Evolutionary conservation across 2,888 invertebrate species (phyloP), one percentile per base, ranked within the genome.

Genomic region (Uropetala carovei): DNA sequence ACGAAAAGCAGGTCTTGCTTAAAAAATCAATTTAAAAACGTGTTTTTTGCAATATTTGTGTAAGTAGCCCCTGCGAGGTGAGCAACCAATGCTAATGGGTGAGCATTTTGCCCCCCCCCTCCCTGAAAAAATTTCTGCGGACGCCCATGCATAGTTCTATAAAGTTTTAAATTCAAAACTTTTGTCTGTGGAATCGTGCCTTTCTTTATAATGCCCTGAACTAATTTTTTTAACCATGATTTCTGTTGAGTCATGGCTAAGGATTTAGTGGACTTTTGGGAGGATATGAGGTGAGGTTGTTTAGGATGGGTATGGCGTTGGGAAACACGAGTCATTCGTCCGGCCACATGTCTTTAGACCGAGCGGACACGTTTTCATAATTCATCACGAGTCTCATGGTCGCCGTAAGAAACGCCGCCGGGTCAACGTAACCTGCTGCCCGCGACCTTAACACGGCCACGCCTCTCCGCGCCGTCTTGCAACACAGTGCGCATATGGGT

Each of bases 341-440:
- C 83, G 83, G 8, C 75, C n/a, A 11, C 75, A 43, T 43, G 43
- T 1, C 43, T 43, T 43, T 43, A 43, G 1, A 75, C n/a, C 18
- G 82, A 43, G 16, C 83, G 18, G 83, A 57, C 56, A 18, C 43
- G 56, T 83, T 75, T 27, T 82, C 82, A 30, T 82, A 43, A 82
- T 11, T 82, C 82, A 43, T 58, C 27, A n/a, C 16, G 27, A 30
- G 86, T 86, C 60, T 60, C 86, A 86, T 60, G 60, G 57, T 27
- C 86, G 22, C 60, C 86, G 59, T 86, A 60, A 86, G 59, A 30
- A 59, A 13, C 22, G 56, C 56, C 56, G 57, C 30, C 27, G 16
- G 86, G 60, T 27, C 86, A 18, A 16, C 86, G 30, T 86, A 43
- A 60, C 86, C 60, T 18, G 59, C 43, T 58, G 58, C 85, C n/a